phyloP scores from a whole-genome alignment of 2,888 invertebrate species.

The Dugesia japonica region DNA sequence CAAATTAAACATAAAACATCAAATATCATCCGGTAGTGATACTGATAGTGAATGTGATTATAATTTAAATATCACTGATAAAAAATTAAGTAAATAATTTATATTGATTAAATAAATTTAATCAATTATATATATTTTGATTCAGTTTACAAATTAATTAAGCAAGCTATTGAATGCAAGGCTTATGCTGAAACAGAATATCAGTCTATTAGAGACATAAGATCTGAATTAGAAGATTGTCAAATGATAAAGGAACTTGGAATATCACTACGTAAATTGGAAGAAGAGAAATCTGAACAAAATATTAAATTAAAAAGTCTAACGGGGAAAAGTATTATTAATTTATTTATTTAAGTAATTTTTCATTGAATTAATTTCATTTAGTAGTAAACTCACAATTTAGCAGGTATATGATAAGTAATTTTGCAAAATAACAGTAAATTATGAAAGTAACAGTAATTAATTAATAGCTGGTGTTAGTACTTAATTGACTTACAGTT shows the following conservation, averaged over 20 bases:
- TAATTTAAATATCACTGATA: neutral
- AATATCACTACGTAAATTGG: neutral
- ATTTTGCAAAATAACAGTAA: no score
- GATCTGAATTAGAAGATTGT: neutral
- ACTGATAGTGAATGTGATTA: neutral
- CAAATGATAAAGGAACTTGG: neutral
- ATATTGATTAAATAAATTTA: neutral
- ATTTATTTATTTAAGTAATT: no score
- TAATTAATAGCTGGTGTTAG: no score
- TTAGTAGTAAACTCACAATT: no score
- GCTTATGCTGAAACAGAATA: conserved; percentile 3
- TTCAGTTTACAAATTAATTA: neutral
- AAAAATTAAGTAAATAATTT: neutral
- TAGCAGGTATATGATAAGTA: no score
- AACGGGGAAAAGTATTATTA: neutral
- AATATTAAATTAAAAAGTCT: neutral
- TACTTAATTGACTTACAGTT: no score
- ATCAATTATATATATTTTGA: neutral
- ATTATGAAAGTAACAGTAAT: no score
- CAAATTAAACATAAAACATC: neutral
- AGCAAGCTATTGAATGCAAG: neutral
- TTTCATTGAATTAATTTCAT: no score
- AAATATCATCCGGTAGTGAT: neutral
- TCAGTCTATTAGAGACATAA: neutral
- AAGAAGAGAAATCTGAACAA: neutral